Conservation (phyloP, 2,797 vertebrate species). For the Hypotaenidia okinawae region DNA sequence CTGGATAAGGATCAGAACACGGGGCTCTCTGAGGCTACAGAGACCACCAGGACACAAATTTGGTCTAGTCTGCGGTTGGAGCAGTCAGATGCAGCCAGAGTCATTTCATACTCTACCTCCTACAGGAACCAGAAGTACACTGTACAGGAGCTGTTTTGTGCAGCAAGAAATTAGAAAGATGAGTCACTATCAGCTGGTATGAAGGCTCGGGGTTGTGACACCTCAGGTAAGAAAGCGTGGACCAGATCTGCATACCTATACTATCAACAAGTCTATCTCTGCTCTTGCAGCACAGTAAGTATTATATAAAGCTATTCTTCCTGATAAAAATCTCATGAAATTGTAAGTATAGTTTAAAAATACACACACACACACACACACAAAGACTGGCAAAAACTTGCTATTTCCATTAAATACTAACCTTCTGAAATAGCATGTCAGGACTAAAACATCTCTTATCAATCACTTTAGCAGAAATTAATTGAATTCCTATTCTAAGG, state of each 20-base stretch:
- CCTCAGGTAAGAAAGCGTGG: background rate
- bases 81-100: background rate
- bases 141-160: background rate
- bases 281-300: background rate
- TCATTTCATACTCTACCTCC: background rate
- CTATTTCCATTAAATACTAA: slow-evolving; percentile 23
- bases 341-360: background rate
- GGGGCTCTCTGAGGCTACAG: background rate
- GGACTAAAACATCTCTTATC: background rate
- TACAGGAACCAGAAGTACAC: background rate
- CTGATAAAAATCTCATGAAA: background rate
- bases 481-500: background rate
- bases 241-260: background rate
- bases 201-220: background rate
- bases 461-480: background rate
- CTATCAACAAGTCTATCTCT: background rate
- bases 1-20: background rate
- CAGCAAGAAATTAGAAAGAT: background rate
- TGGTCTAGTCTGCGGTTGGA: background rate
- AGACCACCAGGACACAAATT: background rate
- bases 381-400: background rate
- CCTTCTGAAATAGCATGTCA: background rate
- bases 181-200: background rate
- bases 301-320: background rate
- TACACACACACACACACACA: background rate